phyloP scores from a whole-genome alignment of 2,888 invertebrate species.

The Drosophila rellima region DNA sequence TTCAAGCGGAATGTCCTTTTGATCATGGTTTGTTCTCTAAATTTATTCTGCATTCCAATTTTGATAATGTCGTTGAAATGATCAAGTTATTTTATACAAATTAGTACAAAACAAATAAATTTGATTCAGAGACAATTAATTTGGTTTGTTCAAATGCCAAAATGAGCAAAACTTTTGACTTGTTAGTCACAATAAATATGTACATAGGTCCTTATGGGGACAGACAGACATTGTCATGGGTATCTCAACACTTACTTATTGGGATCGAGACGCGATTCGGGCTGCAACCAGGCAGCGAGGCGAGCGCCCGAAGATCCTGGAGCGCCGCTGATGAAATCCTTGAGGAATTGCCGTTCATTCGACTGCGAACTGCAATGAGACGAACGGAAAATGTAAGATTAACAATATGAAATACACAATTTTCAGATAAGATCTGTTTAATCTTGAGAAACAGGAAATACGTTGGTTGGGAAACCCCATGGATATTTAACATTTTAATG shows the following conservation, averaged over 20 bases:
- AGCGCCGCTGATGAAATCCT: constrained; percentile 95
- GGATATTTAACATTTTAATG: neutral
- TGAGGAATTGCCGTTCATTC: constrained; percentile 96
- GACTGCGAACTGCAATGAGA: constrained; percentile 90
- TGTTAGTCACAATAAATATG: too few species aligned
- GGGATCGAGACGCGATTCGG: constrained; percentile 96
- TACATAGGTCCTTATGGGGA: too few species aligned
- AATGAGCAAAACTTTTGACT: too few species aligned
- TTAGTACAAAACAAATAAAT: too few species aligned
- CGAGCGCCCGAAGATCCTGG: constrained; percentile 95
- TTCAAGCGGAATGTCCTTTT: too few species aligned
- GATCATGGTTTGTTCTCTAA: too few species aligned
- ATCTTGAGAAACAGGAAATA: constrained; percentile 15
- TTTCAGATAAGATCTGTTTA: constrained; percentile 6
- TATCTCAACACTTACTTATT: constrained; percentile 78
- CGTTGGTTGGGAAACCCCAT: neutral
- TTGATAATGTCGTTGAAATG: too few species aligned
- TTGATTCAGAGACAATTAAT: too few species aligned
- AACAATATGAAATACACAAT: neutral
- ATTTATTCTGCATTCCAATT: too few species aligned
- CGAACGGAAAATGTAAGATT: neutral
- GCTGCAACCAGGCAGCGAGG: constrained; percentile 97
- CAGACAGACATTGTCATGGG: neutral
- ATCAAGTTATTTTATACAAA: too few species aligned
- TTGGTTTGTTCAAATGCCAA: too few species aligned